Evolutionary conservation across 2,888 invertebrate genomes (phyloP).

Genomic region (Rotaria macrura): DNA sequence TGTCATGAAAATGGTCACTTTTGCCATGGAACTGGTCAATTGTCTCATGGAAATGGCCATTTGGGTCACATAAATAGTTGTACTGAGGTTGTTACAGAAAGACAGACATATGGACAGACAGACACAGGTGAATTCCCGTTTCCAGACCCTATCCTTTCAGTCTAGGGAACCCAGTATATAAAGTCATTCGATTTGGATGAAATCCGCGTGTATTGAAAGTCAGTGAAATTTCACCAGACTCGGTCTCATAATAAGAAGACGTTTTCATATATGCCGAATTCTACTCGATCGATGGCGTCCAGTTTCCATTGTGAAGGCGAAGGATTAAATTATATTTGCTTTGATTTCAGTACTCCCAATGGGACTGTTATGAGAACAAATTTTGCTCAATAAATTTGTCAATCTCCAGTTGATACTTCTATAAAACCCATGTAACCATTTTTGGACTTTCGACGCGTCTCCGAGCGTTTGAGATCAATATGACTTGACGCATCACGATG

Average conservation of each 20-base stretch:
- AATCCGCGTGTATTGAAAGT: neutral
- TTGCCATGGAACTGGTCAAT: no score
- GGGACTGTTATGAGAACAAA: slow-evolving; percentile 89
- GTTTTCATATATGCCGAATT: slow-evolving; percentile 91
- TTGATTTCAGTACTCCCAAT: slow-evolving; percentile 68
- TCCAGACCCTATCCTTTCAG: no score
- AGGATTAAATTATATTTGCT: slow-evolving; percentile 62
- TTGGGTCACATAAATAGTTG: no score
- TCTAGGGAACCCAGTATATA: neutral
- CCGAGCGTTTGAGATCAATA: no score
- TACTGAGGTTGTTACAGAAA: no score
- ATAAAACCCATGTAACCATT: no score
- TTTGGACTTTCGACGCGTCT: no score
- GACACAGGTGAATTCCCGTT: no score
- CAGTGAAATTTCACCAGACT: neutral
- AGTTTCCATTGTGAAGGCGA: slow-evolving; percentile 91
- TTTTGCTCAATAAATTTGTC: slow-evolving; percentile 59
- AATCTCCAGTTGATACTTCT: neutral
- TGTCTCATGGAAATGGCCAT: no score
- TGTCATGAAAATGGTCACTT: no score
- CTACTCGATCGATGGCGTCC: slow-evolving; percentile 80
- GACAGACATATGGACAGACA: no score
- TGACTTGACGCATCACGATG: no score
- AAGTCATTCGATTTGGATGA: neutral
- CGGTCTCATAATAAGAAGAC: slow-evolving; percentile 39